Base-by-base conservation (phyloP, 2,888 invertebrate genomes). In the Limenitis camilla region DNA sequence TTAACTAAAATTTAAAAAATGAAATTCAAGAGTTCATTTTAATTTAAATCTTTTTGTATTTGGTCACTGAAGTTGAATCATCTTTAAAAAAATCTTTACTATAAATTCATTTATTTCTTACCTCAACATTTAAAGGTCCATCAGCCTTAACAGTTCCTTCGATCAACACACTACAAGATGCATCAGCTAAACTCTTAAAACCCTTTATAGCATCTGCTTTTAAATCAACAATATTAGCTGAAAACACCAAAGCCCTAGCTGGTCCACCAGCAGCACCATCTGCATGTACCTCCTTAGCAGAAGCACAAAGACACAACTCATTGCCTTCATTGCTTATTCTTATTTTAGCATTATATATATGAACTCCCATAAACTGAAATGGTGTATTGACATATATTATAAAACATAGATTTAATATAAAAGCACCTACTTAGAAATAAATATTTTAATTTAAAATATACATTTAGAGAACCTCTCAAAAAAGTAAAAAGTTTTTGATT, bases 51-150 rank as follows among this genome's bases (percentile, higher is more conserved):
- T 41, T n/a, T 31, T 30, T 1, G 7, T 8, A 7, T 28, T 6
- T 3, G 9, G 10, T 19, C 1, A 19, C 4, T 5, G 5, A 27
- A n/a, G 28, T 28, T n/a, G 30, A 29, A 8, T 9, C n/a, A 38
- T 27, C 10, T 11, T 5, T 19, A 9, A 40, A 19, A 19, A 19
- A 19, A 19, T 19, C 19, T 19, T 19, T 19, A 19, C n/a, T n/a
- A n/a, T n/a, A n/a, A n/a, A n/a, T n/a, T n/a, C n/a, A n/a, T n/a
- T n/a, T n/a, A n/a, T 4, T 35, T 41, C 47, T 52, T 78, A 94
- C 94, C 89, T 95, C 94, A 39, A 95, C 92, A 61, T 94, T 93
- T n/a, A 95, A 79, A n/a, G 94, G 94, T 4, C 93, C 94, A 66
- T 94, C 93, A 5, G 94, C 94, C 61, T 93, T 91, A 7, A 96